phyloP scores from a whole-genome alignment of 35 echinoderm and acorn worm genomes.

The Ophiothrix spiculata region DNA sequence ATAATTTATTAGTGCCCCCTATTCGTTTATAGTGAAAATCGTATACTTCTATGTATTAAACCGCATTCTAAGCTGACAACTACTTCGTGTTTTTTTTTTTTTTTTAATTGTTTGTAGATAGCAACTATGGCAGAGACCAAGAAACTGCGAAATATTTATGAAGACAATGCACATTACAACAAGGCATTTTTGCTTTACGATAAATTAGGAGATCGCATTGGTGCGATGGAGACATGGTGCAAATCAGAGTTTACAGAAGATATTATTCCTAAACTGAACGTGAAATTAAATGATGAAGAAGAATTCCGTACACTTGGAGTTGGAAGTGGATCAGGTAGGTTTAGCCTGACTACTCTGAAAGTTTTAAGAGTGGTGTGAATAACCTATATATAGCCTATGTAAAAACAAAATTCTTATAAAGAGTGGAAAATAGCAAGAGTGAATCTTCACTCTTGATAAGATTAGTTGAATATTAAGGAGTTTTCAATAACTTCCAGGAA shows the following conservation, averaged over 20 bases:
- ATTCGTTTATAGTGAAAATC: too few relatives aligned
- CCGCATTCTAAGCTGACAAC: too few relatives aligned
- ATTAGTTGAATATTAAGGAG: background rate
- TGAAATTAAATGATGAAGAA: background rate
- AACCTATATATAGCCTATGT: background rate
- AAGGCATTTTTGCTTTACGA: background rate
- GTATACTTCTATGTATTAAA: too few relatives aligned
- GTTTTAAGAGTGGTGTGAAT: background rate
- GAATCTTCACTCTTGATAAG: background rate
- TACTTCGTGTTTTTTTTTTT: too few relatives aligned
- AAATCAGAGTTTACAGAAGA: background rate
- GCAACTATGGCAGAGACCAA: background rate
- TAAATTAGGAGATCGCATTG: background rate
- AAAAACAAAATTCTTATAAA: background rate
- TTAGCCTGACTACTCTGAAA: background rate
- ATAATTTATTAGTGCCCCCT: too few relatives aligned
- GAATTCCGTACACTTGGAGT: background rate
- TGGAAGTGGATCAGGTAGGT: background rate
- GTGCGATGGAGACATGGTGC: background rate
- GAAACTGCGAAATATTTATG: background rate
- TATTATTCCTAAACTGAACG: background rate
- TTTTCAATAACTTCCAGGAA: background rate
- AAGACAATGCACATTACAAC: slow-evolving; percentile 8
- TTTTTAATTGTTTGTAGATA: too few relatives aligned
- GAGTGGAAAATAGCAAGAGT: background rate